Conservation (phyloP, 2,797 vertebrate genomes). For the Lagorchestes hirsutus region DNA sequence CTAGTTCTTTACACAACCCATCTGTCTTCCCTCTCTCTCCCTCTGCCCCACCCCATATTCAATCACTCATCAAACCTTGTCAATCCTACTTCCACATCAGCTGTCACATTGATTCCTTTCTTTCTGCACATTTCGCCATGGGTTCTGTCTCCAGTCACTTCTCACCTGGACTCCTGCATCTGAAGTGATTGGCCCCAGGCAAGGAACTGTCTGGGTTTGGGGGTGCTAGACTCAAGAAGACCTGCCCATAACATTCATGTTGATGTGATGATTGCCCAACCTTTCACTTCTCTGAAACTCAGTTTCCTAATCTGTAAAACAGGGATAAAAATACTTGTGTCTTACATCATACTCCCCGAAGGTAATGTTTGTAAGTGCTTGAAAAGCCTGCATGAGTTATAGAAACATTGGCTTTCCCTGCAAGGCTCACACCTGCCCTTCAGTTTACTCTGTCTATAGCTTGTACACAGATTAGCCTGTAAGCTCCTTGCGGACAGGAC, state of each 20-base stretch:
- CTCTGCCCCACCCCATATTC: neutral
- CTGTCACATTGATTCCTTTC: neutral
- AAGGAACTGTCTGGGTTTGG: neutral
- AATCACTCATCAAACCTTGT: neutral
- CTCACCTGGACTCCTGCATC: neutral
- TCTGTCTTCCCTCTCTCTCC: neutral
- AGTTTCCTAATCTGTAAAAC: constrained; percentile 4
- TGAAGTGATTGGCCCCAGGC: neutral
- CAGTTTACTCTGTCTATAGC: neutral
- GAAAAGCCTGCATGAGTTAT: neutral
- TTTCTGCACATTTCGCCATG: neutral
- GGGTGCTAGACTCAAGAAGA: neutral
- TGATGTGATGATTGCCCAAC: neutral
- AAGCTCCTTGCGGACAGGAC: neutral
- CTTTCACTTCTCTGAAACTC: neutral
- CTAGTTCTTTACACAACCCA: neutral
- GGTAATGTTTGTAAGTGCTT: neutral
- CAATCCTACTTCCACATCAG: neutral
- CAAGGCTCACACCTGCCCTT: neutral
- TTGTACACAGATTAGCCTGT: neutral
- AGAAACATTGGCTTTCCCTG: neutral
- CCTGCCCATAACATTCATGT: neutral
- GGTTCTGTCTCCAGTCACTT: neutral
- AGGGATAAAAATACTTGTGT: neutral
- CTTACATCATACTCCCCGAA: neutral